Evolutionary conservation across 2,797 vertebrate genomes (phyloP).

Genomic region (Onychomys arenicola): DNA sequence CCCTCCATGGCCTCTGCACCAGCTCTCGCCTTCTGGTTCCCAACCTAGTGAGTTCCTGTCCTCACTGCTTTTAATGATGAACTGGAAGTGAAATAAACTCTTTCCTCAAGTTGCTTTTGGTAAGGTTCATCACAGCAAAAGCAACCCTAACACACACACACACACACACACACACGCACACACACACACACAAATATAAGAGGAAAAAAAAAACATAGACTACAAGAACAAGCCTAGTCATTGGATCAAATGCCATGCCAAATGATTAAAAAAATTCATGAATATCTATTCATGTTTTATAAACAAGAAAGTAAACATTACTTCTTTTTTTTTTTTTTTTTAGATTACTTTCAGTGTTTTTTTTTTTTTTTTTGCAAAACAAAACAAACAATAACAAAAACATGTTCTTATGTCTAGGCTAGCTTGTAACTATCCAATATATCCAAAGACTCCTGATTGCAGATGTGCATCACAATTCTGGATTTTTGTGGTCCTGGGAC

Average conservation of each 20-base stretch:
- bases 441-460: neutral
- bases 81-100: neutral
- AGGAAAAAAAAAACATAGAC: neutral
- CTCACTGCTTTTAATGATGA: neutral
- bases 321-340: neutral
- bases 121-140: neutral
- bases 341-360: neutral
- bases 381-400: neutral
- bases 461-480: neutral
- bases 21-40: neutral
- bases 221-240: neutral
- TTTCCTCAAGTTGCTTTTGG: neutral
- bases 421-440: no score
- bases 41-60: neutral
- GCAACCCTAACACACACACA: neutral
- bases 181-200: neutral
- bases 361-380: neutral
- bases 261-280: neutral
- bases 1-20: neutral
- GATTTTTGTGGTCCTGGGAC: no score
- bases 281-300: neutral
- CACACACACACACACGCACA: neutral
- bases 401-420: neutral
- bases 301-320: neutral
- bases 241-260: neutral